Conservation (phyloP, 1,140 invertebrate species). For the Aricia agestis region DNA sequence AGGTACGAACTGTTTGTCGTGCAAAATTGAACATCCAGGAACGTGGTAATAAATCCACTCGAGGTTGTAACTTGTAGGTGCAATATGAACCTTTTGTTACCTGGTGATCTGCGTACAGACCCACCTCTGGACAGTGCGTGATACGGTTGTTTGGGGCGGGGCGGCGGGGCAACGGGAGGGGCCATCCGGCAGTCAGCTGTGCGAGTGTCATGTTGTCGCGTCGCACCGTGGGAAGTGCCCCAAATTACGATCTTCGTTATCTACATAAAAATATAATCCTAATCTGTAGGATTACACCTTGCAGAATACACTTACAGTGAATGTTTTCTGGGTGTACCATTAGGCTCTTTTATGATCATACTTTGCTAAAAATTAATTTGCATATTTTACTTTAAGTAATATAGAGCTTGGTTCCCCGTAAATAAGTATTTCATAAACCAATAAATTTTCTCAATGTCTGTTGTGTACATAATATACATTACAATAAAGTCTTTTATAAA, state of each 20-base stretch:
- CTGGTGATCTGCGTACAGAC: slow-evolving; percentile 34
- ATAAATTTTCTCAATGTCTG: too few species aligned
- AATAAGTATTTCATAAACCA: too few species aligned
- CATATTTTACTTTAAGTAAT: too few species aligned
- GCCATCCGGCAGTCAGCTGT: slow-evolving; percentile 70
- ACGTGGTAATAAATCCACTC: slow-evolving; percentile 16
- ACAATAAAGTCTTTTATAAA: too few species aligned
- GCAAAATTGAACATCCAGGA: neutral
- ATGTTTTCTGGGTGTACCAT: too few species aligned
- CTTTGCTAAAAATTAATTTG: too few species aligned
- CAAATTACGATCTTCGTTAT: slow-evolving; percentile 60
- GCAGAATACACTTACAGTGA: neutral
- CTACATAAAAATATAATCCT: slow-evolving; percentile 38
- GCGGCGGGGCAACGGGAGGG: slow-evolving; percentile 38
- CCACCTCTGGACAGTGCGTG: slow-evolving; percentile 30
- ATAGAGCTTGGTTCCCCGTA: too few species aligned
- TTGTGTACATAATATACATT: too few species aligned
- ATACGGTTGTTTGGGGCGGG: slow-evolving; percentile 33
- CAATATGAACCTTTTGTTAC: slow-evolving; percentile 34
- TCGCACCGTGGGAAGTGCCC: slow-evolving; percentile 65
- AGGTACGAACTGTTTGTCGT: neutral
- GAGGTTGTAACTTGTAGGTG: slow-evolving; percentile 31
- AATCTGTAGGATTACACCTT: neutral
- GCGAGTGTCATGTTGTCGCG: slow-evolving; percentile 65
- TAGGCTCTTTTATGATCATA: too few species aligned